phyloP scores from a whole-genome alignment of 1,140 invertebrate species.

The Brachionus plicatilis region DNA sequence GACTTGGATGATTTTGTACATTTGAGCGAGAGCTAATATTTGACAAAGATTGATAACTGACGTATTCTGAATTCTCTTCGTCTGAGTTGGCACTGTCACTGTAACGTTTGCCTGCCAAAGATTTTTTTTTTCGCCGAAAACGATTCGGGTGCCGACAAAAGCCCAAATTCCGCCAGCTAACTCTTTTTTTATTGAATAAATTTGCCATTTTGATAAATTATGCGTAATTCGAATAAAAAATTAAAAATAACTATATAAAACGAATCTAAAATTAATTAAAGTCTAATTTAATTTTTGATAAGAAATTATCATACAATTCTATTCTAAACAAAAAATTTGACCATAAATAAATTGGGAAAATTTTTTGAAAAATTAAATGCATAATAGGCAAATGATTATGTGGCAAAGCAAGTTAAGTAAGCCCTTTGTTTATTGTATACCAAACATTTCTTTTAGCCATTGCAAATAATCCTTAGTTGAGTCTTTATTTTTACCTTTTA shows the following conservation, averaged over 20 bases:
- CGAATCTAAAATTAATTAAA: not conserved
- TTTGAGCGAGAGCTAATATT: not conserved
- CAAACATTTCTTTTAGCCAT: not conserved
- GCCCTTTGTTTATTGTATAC: not conserved
- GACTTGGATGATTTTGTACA: not conserved
- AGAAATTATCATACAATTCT: not conserved
- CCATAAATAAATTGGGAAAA: not conserved
- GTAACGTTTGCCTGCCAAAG: not conserved
- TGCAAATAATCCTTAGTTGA: not conserved
- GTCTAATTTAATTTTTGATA: not conserved
- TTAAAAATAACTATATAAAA: not conserved
- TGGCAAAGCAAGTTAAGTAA: not conserved
- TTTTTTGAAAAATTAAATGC: not conserved
- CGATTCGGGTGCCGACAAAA: not conserved
- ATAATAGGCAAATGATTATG: not conserved
- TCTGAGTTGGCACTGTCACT: not conserved
- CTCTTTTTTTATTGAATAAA: conserved; percentile 5
- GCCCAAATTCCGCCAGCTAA: not conserved
- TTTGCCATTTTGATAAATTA: conserved; percentile 4
- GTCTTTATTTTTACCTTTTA: not conserved
- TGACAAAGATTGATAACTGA: not conserved
- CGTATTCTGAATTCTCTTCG: not conserved
- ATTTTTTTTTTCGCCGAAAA: not conserved
- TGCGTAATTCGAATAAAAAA: not conserved
- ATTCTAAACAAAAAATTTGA: not conserved